phyloP scores from a whole-genome alignment of 1,140 invertebrate genomes.

The Coenobita brevimanus region DNA sequence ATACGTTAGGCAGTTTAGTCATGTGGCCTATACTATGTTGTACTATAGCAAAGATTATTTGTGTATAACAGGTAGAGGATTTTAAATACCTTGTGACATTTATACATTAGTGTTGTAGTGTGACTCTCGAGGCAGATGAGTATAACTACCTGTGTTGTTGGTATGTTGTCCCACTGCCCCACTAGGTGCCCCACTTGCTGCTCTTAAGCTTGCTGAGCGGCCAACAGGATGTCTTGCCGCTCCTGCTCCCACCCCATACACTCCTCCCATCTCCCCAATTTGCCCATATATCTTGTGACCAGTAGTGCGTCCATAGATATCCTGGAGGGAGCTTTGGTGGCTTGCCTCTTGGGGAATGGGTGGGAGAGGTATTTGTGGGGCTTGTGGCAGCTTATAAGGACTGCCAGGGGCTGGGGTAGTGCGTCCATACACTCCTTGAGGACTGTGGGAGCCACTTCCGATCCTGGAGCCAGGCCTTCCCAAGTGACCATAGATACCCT shows the following conservation, averaged over 20 bases:
- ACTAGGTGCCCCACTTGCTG: slow-evolving; percentile 34
- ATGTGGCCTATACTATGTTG: background rate
- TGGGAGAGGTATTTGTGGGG: slow-evolving; percentile 64
- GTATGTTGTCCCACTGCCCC: slow-evolving; percentile 3
- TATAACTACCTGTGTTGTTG: slow-evolving; percentile 42
- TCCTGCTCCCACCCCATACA: slow-evolving; percentile 27
- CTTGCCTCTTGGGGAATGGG: slow-evolving; percentile 65
- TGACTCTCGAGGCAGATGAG: slow-evolving; percentile 52
- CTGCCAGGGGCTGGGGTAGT: slow-evolving; percentile 31
- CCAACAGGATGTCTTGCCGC: slow-evolving; percentile 47
- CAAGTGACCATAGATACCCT: slow-evolving; percentile 34
- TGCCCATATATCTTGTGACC: slow-evolving; percentile 49
- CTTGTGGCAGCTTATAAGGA: slow-evolving; percentile 49
- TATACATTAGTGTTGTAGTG: slow-evolving; percentile 68
- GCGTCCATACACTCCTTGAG: slow-evolving; percentile 43
- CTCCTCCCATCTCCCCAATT: slow-evolving; percentile 13
- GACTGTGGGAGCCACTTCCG: slow-evolving; percentile 25
- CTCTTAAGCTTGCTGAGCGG: slow-evolving; percentile 56
- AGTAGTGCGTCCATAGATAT: slow-evolving; percentile 50
- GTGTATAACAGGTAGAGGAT: no score
- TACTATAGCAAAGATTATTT: background rate
- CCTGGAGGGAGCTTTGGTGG: slow-evolving; percentile 42
- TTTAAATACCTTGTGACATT: background rate
- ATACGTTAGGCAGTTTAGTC: no score
- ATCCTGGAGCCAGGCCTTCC: slow-evolving; percentile 11